Evolutionary conservation across 2,797 vertebrate species (phyloP).

Genomic region (Peromyscus melanophrys): DNA sequence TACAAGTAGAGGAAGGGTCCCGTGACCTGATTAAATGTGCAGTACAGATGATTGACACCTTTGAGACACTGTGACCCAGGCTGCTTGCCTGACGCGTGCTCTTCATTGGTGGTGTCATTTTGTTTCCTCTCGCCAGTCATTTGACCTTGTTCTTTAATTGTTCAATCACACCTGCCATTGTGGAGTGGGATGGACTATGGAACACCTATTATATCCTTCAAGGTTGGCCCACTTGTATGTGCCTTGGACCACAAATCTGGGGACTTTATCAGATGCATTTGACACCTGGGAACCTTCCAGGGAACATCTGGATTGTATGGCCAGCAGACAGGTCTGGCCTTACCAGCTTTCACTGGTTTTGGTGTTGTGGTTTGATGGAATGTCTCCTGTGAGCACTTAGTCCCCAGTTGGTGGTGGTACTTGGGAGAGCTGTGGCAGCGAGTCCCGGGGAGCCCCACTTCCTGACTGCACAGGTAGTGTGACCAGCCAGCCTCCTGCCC

Average conservation of each 20-base stretch:
- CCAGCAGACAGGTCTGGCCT: neutral
- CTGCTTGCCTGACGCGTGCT: neutral
- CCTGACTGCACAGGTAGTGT: neutral
- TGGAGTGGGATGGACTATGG: neutral
- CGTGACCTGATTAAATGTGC: neutral
- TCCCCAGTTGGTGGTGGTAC: neutral
- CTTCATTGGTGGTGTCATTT: neutral
- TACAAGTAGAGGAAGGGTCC: neutral
- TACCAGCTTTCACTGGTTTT: neutral
- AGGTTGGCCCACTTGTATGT: neutral
- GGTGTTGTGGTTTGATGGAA: neutral
- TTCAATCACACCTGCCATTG: neutral
- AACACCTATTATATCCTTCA: neutral
- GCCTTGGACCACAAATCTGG: neutral
- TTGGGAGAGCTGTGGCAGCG: neutral
- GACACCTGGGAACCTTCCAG: neutral
- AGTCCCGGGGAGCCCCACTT: neutral
- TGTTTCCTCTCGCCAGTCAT: neutral
- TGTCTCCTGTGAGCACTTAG: neutral
- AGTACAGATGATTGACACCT: neutral
- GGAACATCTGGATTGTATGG: neutral
- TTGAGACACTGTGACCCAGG: neutral
- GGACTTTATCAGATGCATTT: neutral
- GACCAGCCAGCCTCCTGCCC: neutral
- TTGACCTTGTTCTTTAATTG: neutral